Conservation (phyloP, 2,797 vertebrate species). For the Nyctibius grandis region DNA sequence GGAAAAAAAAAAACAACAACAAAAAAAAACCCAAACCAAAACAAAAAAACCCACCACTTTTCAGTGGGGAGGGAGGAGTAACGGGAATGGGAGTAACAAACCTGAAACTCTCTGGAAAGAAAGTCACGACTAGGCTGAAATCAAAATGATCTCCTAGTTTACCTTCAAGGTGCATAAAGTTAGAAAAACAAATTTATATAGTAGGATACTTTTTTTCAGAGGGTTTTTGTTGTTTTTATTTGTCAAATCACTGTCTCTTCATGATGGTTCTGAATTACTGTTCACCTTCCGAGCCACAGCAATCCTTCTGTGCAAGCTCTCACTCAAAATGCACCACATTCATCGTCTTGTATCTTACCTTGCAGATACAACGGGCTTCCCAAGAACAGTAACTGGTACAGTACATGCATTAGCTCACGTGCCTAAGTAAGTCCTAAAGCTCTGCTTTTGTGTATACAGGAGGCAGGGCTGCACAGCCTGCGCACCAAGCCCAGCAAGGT, state of each 20-base stretch:
- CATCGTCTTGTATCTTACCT: background rate
- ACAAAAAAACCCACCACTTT: background rate
- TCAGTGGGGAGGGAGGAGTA: background rate
- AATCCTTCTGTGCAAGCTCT: background rate
- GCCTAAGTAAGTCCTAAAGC: background rate
- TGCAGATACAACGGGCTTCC: background rate
- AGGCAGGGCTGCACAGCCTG: background rate
- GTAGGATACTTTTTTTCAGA: background rate
- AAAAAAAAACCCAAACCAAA: no score
- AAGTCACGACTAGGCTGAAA: background rate
- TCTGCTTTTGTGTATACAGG: background rate
- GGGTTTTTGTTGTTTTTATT: background rate
- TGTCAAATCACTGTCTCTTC: background rate
- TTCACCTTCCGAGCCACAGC: background rate
- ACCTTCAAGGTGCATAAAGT: background rate
- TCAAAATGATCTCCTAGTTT: background rate
- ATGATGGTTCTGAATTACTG: background rate
- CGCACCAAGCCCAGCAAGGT: background rate
- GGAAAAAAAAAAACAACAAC: background rate
- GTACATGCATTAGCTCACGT: accelerated
- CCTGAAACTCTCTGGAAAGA: background rate
- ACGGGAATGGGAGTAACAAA: background rate
- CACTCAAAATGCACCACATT: background rate
- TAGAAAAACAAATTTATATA: background rate
- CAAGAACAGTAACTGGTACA: background rate